A percentile compares a stretch with the other conserved stretches of the same genome.
Evolutionary conservation across 2,113 vertebrate genomes (phyloP).

Genomic region (Lutjanus erythropterus): DNA sequence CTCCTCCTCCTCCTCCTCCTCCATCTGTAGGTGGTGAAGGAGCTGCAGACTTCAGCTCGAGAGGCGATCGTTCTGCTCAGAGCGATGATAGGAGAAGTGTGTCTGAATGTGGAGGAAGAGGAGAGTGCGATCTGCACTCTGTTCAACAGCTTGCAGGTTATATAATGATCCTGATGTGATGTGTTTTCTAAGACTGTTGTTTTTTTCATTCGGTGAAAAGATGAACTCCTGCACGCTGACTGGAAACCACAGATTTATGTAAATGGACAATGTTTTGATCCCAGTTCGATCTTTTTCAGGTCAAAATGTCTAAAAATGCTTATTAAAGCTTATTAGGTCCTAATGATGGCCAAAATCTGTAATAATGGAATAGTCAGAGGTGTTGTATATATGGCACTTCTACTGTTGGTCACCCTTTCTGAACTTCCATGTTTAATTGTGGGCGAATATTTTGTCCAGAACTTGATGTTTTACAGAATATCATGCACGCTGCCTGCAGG

Average conservation of each 20-base stretch:
- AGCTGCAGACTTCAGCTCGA: constrained; percentile 91
- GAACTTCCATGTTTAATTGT: no score
- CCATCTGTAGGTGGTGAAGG: constrained; percentile 90
- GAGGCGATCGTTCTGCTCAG: constrained; percentile 93
- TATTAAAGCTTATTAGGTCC: no score
- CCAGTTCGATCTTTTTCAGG: neutral
- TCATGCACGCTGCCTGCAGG: no score
- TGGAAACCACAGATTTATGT: neutral
- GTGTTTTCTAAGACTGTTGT: neutral
- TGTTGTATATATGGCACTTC: no score
- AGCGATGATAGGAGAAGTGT: constrained; percentile 94
- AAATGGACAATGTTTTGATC: neutral
- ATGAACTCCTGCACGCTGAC: neutral
- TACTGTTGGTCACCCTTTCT: no score
- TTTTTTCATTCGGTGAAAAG: neutral
- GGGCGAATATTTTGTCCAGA: no score
- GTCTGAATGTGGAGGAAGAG: constrained; percentile 90
- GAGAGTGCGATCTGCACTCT: constrained; percentile 91
- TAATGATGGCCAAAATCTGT: no score
- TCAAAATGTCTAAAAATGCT: neutral
- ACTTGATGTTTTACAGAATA: no score
- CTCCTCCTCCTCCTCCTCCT: neutral
- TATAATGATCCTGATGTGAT: neutral
- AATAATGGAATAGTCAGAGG: no score
- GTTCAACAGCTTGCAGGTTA: constrained; percentile 92